Conservation (phyloP, 2,113 vertebrate genomes). For the Octodon degus region DNA sequence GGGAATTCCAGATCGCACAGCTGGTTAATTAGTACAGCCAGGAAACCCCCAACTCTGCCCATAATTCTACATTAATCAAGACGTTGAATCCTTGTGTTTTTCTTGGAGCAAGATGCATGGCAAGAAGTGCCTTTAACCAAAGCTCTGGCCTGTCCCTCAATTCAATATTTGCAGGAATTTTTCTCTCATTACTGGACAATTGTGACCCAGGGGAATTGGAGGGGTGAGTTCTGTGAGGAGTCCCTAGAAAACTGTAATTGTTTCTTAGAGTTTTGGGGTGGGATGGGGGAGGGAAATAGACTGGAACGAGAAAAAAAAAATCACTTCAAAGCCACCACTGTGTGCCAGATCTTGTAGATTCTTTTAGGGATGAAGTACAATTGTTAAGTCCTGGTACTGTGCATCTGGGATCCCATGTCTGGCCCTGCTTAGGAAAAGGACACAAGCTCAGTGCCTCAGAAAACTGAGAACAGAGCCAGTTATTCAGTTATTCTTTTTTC, state of each 20-base stretch:
- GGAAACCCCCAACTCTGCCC: not conserved
- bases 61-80: not conserved
- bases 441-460: too few relatives aligned
- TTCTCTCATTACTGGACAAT: not conserved
- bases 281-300: not conserved
- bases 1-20: not conserved
- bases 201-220: not conserved
- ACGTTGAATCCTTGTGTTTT: not conserved
- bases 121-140: not conserved
- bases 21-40: not conserved
- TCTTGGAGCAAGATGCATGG: not conserved
- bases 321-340: not conserved
- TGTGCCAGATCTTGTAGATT: not conserved
- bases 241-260: not conserved
- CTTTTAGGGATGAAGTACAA: not conserved
- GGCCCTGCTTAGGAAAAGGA: rapidly evolving
- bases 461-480: not conserved
- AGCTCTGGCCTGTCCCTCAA: not conserved
- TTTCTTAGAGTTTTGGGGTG: not conserved
- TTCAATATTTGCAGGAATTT: not conserved
- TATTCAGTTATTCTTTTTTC: not conserved
- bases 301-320: not conserved
- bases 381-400: not conserved
- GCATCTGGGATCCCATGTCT: not conserved
- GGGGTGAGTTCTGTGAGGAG: not conserved